Percentiles rank a stretch among this genome's conserved stretches.
Evolutionary conservation across 2,113 vertebrate species (phyloP).

Genomic region (Cynopterus brachyotis): DNA sequence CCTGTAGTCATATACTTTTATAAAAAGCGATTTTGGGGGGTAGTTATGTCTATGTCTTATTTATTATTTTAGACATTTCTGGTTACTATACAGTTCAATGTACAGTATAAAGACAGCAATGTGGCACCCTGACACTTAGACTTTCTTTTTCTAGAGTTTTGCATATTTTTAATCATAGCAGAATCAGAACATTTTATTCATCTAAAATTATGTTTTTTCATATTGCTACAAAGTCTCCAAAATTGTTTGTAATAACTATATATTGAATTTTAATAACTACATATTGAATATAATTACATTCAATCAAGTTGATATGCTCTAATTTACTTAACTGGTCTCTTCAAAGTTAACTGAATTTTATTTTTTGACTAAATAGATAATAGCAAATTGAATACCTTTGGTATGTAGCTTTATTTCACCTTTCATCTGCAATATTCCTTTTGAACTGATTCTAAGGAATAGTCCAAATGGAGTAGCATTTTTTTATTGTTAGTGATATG

Average conservation of each 20-base stretch:
- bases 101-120: background rate
- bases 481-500: background rate
- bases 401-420: background rate
- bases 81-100: background rate
- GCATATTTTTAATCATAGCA: background rate
- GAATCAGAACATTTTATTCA: background rate
- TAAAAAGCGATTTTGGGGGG: background rate
- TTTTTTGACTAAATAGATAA: background rate
- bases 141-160: background rate
- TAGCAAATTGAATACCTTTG: background rate
- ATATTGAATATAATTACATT: background rate
- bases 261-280: background rate
- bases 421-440: background rate
- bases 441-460: background rate
- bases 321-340: slow-evolving; percentile 12
- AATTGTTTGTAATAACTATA: background rate
- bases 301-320: background rate
- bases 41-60: background rate
- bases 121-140: background rate
- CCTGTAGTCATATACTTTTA: background rate
- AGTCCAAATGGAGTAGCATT: background rate
- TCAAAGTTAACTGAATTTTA: slow-evolving; percentile 35
- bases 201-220: background rate
- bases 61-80: background rate
- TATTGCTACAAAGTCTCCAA: background rate